Conservation (phyloP, 2,113 vertebrate species). For the Sceloporus tristichus region DNA sequence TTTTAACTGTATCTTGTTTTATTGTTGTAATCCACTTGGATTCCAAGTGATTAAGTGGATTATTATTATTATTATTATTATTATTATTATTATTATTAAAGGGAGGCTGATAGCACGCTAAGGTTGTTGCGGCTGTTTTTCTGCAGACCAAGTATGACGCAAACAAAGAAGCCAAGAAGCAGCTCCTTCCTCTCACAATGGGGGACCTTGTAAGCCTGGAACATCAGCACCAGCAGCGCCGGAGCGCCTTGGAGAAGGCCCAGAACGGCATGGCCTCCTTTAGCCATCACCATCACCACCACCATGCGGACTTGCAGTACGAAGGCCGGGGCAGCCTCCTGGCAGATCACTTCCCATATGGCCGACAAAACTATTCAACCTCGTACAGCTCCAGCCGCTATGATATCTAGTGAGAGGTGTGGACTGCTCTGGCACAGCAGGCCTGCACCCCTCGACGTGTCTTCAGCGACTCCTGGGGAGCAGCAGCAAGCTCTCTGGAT, state of each 20-base stretch:
- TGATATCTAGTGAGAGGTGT: slow-evolving; percentile 81
- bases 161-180: slow-evolving; percentile 89
- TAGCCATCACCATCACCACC: slow-evolving; percentile 47
- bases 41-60: too few species aligned
- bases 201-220: slow-evolving; percentile 85
- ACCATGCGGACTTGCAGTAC: slow-evolving; percentile 84
- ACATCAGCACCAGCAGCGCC: slow-evolving; percentile 43
- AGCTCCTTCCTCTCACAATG: slow-evolving; percentile 85
- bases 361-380: slow-evolving; percentile 83
- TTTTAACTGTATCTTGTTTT: too few species aligned
- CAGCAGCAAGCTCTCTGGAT: too few species aligned
- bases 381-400: slow-evolving; percentile 84
- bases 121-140: slow-evolving; percentile 10
- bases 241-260: slow-evolving; percentile 77
- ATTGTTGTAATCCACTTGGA: too few species aligned
- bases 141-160: slow-evolving; percentile 89
- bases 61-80: too few species aligned
- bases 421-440: slow-evolving; percentile 7
- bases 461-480: neutral
- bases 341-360: slow-evolving; percentile 92
- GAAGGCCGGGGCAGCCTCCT: slow-evolving; percentile 77
- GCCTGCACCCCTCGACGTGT: slow-evolving; percentile 36
- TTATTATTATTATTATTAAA: too few species aligned
- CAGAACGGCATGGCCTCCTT: slow-evolving; percentile 86
- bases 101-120: neutral